phyloP scores from a whole-genome alignment of 2,797 vertebrate species.

The Molothrus aeneus region DNA sequence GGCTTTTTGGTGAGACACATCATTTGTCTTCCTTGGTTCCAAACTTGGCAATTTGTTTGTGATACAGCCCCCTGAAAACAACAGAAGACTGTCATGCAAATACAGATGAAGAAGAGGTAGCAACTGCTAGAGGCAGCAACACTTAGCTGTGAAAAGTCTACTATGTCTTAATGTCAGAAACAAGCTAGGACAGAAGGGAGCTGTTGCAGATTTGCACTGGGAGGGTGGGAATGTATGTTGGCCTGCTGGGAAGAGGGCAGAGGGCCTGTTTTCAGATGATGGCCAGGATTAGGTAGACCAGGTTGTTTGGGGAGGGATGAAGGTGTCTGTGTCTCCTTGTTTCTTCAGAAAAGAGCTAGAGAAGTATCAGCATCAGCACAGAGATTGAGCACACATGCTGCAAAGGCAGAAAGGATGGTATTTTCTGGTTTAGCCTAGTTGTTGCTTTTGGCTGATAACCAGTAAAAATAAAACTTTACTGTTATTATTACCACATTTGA shows the following conservation, averaged over 20 bases:
- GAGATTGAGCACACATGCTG: not conserved
- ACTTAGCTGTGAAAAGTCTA: not conserved
- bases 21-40: not conserved
- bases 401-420: not conserved
- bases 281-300: not conserved
- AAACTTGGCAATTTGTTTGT: not conserved
- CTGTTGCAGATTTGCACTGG: not conserved
- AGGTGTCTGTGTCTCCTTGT: not conserved
- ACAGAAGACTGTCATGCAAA: too few species aligned
- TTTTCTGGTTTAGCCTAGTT: not conserved
- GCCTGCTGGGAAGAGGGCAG: not conserved
- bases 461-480: constrained; percentile 24
- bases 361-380: not conserved
- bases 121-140: not conserved
- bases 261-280: not conserved
- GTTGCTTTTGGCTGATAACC: constrained; percentile 7
- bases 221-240: not conserved
- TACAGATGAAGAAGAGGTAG: not conserved
- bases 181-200: not conserved
- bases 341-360: not conserved
- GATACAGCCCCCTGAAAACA: not conserved
- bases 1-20: not conserved
- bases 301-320: not conserved
- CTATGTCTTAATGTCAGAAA: not conserved
- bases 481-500: not conserved